Percentiles rank a stretch among this genome's conserved stretches.
Evolutionary conservation across 2,113 vertebrate genomes (phyloP).

Genomic region (Strix aluco): DNA sequence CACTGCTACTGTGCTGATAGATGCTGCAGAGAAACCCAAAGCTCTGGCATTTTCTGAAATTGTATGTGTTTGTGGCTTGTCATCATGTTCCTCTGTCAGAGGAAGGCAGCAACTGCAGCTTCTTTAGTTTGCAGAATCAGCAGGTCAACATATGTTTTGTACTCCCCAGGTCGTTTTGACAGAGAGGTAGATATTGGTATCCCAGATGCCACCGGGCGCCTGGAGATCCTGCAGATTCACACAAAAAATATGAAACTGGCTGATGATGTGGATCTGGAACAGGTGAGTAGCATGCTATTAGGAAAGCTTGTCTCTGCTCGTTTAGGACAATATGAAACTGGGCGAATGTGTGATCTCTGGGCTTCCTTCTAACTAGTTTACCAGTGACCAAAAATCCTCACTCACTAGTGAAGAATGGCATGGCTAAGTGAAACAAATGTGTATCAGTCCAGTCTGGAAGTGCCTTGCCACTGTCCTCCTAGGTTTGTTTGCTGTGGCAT

Average conservation of each 20-base stretch:
- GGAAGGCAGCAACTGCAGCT: background rate
- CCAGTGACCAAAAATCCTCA: background rate
- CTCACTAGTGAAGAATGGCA: background rate
- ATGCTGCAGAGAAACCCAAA: background rate
- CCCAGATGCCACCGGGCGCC: conserved; percentile 91
- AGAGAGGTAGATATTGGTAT: conserved; percentile 96
- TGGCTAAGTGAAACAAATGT: background rate
- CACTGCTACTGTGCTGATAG: background rate
- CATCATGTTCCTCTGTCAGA: background rate
- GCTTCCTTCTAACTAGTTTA: background rate
- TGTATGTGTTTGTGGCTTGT: too few species aligned
- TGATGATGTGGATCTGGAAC: conserved; percentile 94
- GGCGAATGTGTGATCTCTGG: background rate
- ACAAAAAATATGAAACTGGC: conserved; percentile 97
- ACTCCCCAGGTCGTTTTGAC: conserved; percentile 87
- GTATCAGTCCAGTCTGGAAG: background rate
- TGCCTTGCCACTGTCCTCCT: background rate
- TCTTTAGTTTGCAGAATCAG: background rate
- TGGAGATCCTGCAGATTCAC: conserved; percentile 96
- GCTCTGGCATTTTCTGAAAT: background rate
- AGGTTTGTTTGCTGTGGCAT: background rate
- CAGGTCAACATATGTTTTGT: background rate
- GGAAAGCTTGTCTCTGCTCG: background rate
- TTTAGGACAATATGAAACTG: background rate
- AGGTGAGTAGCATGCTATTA: conserved; percentile 75